phyloP scores from a whole-genome alignment of 2,888 invertebrate genomes.

The Ichneumon xanthorius region DNA sequence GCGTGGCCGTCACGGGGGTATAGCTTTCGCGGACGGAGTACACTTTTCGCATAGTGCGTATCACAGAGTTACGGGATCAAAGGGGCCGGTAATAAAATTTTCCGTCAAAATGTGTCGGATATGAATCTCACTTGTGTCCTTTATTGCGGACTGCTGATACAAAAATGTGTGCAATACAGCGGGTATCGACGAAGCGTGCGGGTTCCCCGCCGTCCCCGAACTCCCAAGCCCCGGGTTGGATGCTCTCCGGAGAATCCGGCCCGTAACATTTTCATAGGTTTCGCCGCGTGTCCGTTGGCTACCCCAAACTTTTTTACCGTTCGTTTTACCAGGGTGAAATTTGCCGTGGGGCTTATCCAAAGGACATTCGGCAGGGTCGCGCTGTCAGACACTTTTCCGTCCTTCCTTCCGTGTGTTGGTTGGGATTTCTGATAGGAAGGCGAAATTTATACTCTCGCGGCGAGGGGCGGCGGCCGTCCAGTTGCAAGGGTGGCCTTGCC shows the following conservation, averaged over 20 bases:
- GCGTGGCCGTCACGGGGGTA: neutral
- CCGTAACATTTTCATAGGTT: slow-evolving; percentile 61
- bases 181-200: slow-evolving; percentile 49
- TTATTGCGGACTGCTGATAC: slow-evolving; percentile 5
- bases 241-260: slow-evolving; percentile 42
- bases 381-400: slow-evolving; percentile 57
- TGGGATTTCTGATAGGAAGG: slow-evolving; percentile 11
- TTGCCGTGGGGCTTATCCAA: slow-evolving; percentile 63
- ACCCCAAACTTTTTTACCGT: slow-evolving; percentile 48
- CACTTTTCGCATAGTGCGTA: slow-evolving; percentile 1
- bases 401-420: slow-evolving; percentile 28
- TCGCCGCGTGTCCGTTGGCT: slow-evolving; percentile 43
- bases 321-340: slow-evolving; percentile 45
- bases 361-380: slow-evolving; percentile 56
- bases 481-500: slow-evolving; percentile 59
- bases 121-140: slow-evolving; percentile 36
- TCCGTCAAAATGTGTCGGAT: slow-evolving; percentile 31
- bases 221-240: neutral
- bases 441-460: slow-evolving; percentile 80
- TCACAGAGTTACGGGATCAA: slow-evolving; percentile 6
- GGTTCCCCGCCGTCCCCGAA: slow-evolving; percentile 31
- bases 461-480: slow-evolving; percentile 32
- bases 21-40: neutral
- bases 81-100: neutral
- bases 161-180: neutral